These are phyloP conservation scores for Agapornis roseicollis DNA, from an alignment of 2,113 vertebrate species.

Conservation along the genomic window DNA sequence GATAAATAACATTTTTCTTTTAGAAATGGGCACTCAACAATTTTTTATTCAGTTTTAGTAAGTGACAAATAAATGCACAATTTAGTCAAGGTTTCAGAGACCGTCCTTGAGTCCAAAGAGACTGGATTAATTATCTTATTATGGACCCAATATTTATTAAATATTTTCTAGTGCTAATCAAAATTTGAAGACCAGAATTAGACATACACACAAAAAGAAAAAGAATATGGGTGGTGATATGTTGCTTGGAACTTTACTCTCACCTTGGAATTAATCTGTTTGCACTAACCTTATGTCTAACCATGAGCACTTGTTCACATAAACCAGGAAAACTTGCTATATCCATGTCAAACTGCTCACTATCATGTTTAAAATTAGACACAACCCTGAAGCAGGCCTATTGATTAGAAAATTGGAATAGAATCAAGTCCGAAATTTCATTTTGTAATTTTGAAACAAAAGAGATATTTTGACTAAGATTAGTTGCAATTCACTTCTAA, in stretches of 20 bases:
- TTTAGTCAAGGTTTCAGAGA: not conserved
- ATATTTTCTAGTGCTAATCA: not conserved
- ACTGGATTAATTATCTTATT: not conserved
- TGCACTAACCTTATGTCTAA: not conserved
- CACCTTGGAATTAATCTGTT: not conserved
- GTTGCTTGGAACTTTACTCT: not conserved
- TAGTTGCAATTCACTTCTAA: not conserved
- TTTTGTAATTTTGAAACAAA: not conserved
- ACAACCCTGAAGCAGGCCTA: not conserved
- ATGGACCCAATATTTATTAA: not conserved
- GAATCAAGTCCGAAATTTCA: not conserved
- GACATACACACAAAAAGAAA: not conserved
- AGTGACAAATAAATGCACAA: not conserved
- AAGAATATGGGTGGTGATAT: not conserved
- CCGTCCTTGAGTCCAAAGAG: not conserved
- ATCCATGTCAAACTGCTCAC: not conserved
- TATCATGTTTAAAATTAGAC: not conserved
- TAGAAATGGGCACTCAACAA: not conserved
- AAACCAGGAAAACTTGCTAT: not conserved
- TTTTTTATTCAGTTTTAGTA: not conserved
- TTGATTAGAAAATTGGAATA: not conserved
- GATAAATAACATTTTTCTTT: not conserved
- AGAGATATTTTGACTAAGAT: not conserved
- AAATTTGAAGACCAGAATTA: not conserved
- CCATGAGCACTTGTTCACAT: not conserved